Conservation (phyloP, 2,113 vertebrate species). For the Copsychus sechellarum region DNA sequence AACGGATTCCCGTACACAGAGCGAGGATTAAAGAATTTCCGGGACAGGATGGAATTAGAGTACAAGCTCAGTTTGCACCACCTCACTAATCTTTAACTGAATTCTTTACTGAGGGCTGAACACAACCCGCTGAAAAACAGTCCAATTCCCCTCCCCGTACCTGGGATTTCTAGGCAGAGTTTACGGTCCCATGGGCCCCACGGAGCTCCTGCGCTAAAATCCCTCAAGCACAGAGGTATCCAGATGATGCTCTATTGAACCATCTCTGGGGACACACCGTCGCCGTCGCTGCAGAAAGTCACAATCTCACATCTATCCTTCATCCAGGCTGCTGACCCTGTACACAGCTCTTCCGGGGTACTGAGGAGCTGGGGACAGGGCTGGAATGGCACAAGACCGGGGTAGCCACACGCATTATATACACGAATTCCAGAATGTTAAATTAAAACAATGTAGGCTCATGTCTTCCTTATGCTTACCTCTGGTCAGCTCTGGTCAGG, state of each 20-base stretch:
- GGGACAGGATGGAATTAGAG: background rate
- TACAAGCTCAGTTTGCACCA: background rate
- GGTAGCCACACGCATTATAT: rapidly evolving
- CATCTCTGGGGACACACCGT: rapidly evolving
- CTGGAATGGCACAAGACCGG: background rate
- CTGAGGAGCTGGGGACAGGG: no score
- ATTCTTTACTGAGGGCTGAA: background rate
- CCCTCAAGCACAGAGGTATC: rapidly evolving
- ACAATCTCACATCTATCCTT: background rate
- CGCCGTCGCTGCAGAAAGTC: rapidly evolving
- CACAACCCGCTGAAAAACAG: background rate
- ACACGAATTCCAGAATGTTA: rapidly evolving
- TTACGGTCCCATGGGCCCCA: rapidly evolving
- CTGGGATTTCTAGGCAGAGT: background rate
- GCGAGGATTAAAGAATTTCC: background rate
- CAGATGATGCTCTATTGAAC: rapidly evolving
- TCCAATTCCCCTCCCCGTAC: rapidly evolving
- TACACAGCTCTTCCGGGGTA: rapidly evolving
- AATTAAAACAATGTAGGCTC: rapidly evolving
- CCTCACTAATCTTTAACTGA: background rate
- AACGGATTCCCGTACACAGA: rapidly evolving
- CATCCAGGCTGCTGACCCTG: background rate
- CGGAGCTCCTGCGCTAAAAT: rapidly evolving
- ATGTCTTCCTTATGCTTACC: rapidly evolving
- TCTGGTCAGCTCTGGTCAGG: background rate